Evolutionary conservation across 2,797 vertebrate species (phyloP).

Genomic region (Malurus splendens): DNA sequence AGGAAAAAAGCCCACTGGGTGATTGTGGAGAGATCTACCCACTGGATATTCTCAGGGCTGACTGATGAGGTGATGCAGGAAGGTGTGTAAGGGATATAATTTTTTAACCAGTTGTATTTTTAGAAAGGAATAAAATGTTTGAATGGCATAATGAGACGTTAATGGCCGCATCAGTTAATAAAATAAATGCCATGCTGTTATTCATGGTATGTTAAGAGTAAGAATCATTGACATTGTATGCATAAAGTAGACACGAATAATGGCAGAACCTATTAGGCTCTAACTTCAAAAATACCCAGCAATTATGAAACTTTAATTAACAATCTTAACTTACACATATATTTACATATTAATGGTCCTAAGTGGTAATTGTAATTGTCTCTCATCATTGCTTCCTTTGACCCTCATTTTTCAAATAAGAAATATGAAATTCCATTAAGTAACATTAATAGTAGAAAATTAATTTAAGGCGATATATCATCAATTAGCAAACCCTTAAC

Average conservation of each 20-base stretch:
- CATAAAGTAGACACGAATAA: slow-evolving; percentile 20
- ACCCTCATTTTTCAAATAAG: slow-evolving; percentile 52
- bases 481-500: slow-evolving; percentile 23
- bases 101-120: slow-evolving; percentile 9
- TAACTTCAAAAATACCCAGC: slow-evolving; percentile 48
- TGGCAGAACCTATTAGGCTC: slow-evolving; percentile 23
- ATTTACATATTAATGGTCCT: slow-evolving; percentile 49
- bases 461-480: slow-evolving; percentile 50
- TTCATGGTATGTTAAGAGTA: slow-evolving; percentile 46
- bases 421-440: slow-evolving; percentile 45
- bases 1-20: background rate
- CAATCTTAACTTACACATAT: slow-evolving; percentile 37
- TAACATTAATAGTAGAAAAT: slow-evolving; percentile 32
- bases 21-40: background rate
- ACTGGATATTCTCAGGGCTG: background rate
- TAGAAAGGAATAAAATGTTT: slow-evolving; percentile 20
- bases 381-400: slow-evolving; percentile 32
- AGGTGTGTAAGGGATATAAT: background rate
- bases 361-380: slow-evolving; percentile 59
- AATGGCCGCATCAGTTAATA: background rate
- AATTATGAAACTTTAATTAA: slow-evolving; percentile 55
- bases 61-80: background rate
- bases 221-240: slow-evolving; percentile 33
- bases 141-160: background rate
- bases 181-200: slow-evolving; percentile 18